Percentiles rank a stretch among this genome's conserved stretches.
Conservation (phyloP, 2,113 vertebrate species). For the Siphamia tubifer region DNA sequence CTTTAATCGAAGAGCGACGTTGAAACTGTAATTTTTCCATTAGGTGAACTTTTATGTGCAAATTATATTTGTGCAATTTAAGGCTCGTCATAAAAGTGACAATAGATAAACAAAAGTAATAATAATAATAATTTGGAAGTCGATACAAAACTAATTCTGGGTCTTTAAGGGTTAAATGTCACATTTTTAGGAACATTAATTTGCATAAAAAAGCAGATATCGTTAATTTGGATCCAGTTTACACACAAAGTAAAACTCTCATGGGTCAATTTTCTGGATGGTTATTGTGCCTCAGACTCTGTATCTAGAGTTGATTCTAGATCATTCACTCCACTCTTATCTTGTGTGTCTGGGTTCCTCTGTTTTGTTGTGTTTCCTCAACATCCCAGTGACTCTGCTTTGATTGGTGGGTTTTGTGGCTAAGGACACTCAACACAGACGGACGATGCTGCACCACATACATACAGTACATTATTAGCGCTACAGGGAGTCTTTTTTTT, state of each 20-base stretch:
- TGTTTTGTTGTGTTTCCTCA: neutral
- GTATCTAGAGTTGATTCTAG: neutral
- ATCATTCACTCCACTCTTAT: conserved; percentile 34
- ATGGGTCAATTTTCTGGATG: neutral
- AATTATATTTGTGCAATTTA: too few relatives aligned
- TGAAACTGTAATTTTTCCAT: too few relatives aligned
- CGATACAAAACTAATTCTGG: too few relatives aligned
- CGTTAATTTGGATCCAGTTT: neutral
- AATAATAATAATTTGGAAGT: too few relatives aligned
- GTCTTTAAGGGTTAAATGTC: too few relatives aligned
- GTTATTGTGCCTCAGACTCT: conserved; percentile 22
- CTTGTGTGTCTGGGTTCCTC: neutral
- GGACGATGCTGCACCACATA: conserved; percentile 44
- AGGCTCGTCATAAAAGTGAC: too few relatives aligned
- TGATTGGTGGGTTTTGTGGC: conserved; percentile 19
- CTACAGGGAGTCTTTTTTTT: conserved; percentile 37
- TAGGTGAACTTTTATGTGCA: too few relatives aligned
- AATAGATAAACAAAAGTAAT: too few relatives aligned
- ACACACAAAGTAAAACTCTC: neutral
- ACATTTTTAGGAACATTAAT: neutral
- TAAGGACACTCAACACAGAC: conserved; percentile 16
- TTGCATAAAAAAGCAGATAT: conserved; percentile 1
- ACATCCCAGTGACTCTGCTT: conserved; percentile 15
- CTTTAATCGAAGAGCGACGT: too few relatives aligned
- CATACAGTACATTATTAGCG: conserved; percentile 33